phyloP scores from a whole-genome alignment of 2,888 invertebrate species.

The Plemyria rubiginata region DNA sequence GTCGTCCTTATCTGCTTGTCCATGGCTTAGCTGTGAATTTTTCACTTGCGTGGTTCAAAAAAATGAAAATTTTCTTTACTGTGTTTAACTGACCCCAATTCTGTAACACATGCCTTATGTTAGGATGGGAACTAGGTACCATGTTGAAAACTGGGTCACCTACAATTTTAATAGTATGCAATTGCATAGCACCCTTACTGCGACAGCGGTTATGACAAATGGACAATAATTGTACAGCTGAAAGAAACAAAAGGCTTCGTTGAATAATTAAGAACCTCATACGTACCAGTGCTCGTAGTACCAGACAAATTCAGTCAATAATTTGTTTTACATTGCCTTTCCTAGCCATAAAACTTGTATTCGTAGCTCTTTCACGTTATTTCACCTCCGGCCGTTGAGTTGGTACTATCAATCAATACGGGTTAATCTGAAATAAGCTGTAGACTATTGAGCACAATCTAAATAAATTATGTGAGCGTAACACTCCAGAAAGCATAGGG shows the following conservation, averaged over 20 bases:
- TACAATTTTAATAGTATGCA: background rate
- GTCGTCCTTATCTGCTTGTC: constrained; percentile 2
- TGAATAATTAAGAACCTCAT: constrained; percentile 10
- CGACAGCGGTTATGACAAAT: constrained; percentile 8
- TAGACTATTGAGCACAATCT: background rate
- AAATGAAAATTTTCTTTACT: background rate
- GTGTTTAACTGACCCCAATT: too few species aligned
- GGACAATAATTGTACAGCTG: constrained; percentile 7
- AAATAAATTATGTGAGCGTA: background rate
- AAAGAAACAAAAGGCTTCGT: constrained; percentile 1
- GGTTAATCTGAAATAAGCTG: background rate
- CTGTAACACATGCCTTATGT: background rate
- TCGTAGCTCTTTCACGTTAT: constrained; percentile 5
- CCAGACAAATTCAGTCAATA: constrained; percentile 1
- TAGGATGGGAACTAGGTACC: background rate
- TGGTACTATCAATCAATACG: background rate
- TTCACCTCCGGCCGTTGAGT: constrained; percentile 2
- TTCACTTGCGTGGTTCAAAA: background rate
- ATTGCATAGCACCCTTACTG: background rate
- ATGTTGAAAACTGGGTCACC: background rate
- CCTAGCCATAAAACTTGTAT: constrained; percentile 5
- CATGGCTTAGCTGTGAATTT: background rate
- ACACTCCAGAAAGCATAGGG: background rate
- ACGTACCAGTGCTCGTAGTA: too few species aligned
- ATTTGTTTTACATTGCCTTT: constrained; percentile 8